These are phyloP conservation scores for Drosophila littoralis DNA, from an alignment of 1,140 invertebrate genomes.

Conservation along the genomic window DNA sequence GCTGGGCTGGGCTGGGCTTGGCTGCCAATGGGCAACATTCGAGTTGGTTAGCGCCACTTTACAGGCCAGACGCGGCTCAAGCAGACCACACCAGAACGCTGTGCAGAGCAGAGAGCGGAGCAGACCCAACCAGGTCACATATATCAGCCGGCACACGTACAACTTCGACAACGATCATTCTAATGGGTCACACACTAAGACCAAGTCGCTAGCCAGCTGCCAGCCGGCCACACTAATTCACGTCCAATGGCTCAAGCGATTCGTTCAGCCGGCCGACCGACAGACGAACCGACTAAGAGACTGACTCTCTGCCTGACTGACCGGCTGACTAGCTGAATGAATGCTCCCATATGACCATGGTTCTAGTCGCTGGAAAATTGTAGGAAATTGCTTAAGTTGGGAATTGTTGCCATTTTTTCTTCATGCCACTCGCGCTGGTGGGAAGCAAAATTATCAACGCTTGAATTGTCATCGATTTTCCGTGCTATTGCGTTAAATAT, in stretches of 20 bases:
- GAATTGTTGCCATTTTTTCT: constrained; percentile 74
- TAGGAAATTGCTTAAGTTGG: constrained; percentile 80
- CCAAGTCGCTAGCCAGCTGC: constrained; percentile 57
- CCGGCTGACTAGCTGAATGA: constrained; percentile 41
- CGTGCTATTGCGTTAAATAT: constrained; percentile 80
- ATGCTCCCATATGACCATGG: constrained; percentile 74
- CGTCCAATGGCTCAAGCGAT: constrained; percentile 46
- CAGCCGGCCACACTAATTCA: constrained; percentile 55
- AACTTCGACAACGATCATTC: constrained; percentile 80
- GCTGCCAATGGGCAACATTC: constrained; percentile 40
- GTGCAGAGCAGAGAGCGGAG: constrained; percentile 3
- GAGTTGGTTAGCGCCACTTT: constrained; percentile 76
- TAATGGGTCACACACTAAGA: constrained; percentile 79
- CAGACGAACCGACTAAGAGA: background rate
- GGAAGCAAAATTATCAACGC: constrained; percentile 77
- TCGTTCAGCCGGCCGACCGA: constrained; percentile 14
- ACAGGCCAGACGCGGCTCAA: constrained; percentile 48
- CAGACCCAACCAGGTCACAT: constrained; percentile 54
- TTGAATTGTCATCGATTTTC: constrained; percentile 83
- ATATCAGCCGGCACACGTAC: constrained; percentile 72
- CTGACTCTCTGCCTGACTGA: constrained; percentile 12
- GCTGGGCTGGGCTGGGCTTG: constrained; percentile 16
- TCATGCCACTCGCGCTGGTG: constrained; percentile 23
- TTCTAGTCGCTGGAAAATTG: constrained; percentile 67
- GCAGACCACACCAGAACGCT: background rate